A percentile compares a stretch with the other conserved stretches of the same genome.
Conservation (phyloP, 2,113 vertebrate species). For the Octodon degus region DNA sequence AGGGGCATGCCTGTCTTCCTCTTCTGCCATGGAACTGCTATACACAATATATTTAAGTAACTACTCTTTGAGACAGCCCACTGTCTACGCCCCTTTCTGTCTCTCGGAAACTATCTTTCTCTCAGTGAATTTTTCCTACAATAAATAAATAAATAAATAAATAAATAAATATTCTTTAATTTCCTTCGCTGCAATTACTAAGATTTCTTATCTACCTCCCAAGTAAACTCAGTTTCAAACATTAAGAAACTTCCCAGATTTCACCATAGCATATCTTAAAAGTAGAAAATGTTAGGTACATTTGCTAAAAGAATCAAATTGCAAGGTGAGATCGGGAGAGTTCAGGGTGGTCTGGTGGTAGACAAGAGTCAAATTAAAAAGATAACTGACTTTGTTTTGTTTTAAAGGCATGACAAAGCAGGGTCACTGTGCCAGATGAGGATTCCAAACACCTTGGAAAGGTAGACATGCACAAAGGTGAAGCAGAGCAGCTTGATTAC, state of each 20-base stretch:
- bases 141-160: not conserved
- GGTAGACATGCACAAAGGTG: not conserved
- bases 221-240: constrained; percentile 82
- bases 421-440: not conserved
- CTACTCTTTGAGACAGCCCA: not conserved
- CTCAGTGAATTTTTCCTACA: not conserved
- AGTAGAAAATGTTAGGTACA: constrained; percentile 83
- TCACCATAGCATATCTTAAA: constrained; percentile 83
- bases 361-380: constrained; percentile 72
- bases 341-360: no score
- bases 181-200: constrained; percentile 80
- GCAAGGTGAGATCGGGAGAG: no score
- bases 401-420: constrained; percentile 67
- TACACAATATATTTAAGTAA: not conserved
- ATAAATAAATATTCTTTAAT: constrained; percentile 41
- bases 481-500: not conserved
- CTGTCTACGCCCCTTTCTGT: not conserved
- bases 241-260: constrained; percentile 80
- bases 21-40: not conserved
- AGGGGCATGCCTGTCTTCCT: not conserved
- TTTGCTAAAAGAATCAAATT: constrained; percentile 72
- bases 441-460: not conserved
- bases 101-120: not conserved
- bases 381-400: constrained; percentile 82
- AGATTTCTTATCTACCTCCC: constrained; percentile 81